A percentile compares a stretch with the other conserved stretches of the same genome.
These are phyloP conservation scores for Endotricha flammealis DNA, from an alignment of 2,888 invertebrate species.

Conservation along the genomic window DNA sequence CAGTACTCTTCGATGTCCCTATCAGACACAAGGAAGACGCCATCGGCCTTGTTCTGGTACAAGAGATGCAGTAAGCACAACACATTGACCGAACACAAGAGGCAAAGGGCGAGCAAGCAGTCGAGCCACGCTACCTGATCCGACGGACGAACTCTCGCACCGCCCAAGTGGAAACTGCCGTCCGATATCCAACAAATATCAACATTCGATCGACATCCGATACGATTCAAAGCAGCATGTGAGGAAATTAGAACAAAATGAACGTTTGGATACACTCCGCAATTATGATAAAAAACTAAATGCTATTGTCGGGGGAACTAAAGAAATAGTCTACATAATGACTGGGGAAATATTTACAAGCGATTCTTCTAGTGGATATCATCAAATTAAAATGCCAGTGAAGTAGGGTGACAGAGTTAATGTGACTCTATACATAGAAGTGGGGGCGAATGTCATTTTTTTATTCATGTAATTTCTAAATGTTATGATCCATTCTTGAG, in stretches of 20 bases:
- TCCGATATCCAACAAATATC: constrained; percentile 43
- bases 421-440: constrained; percentile 66
- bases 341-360: constrained; percentile 16
- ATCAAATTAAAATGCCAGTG: constrained; percentile 57
- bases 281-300: constrained; percentile 12
- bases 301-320: background rate
- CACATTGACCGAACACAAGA: constrained; percentile 81
- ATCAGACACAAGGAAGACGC: constrained; percentile 41
- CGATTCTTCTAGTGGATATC: no score
- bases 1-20: constrained; percentile 60
- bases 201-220: constrained; percentile 50
- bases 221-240: constrained; percentile 70
- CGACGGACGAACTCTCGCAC: constrained; percentile 80
- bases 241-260: constrained; percentile 66
- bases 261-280: constrained; percentile 31
- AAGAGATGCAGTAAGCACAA: constrained; percentile 81
- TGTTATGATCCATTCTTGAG: constrained; percentile 52
- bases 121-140: constrained; percentile 90
- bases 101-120: constrained; percentile 82
- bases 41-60: constrained; percentile 53
- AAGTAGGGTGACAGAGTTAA: constrained; percentile 63
- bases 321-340: background rate
- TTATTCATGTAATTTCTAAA: constrained; percentile 66
- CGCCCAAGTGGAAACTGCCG: constrained; percentile 75
- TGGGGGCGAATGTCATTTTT: constrained; percentile 67